Base-by-base conservation (phyloP, 2,888 invertebrate genomes). In the Polia nebulosa region DNA sequence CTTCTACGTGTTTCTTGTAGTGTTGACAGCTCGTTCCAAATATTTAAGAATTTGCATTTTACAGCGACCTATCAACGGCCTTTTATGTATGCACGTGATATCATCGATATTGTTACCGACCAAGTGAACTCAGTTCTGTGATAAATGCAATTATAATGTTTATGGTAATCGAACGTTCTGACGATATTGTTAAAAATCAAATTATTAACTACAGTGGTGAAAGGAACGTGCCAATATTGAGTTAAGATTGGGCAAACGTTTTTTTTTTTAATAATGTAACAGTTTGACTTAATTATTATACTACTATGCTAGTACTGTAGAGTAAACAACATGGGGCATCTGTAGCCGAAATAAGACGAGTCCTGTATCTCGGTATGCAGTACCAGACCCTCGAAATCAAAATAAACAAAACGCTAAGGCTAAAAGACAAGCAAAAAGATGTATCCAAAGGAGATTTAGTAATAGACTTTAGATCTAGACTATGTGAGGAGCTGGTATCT, bases 21-120 rank as follows among this genome's bases (percentile, higher is more conserved):
- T 53, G 25, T 6, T 45, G 36, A 65, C 29, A 7, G 11, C 27
- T 45, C 6, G 11, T 34, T 55, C 3, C 20, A 56, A 74, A 74
- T 64, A 74, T 34, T 72, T n/a, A 34, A n/a, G 39, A 27, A 55
- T 70, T 41, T 53, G 53, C 39, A 70, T 62, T 53, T 61, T 53
- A 15, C 5, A n/a, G 13, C 29, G 0, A 17, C n/a, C 11, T 11
- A 39, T 0, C 15, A 20, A 34, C 13, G 7, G 27, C n/a, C 11
- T 8, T n/a, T 32, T 11, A 22, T 34, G n/a, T 34, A 20, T 44
- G 52, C n/a, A 39, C 11, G 27, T 73, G 73, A 72, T 9, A 29
- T 72, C 39, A 72, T 47, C 25, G 17, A 6, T 61, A n/a, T 55
- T 22, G 2, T 22, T 15, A n/a, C 22, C 20, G 17, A 27, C 13